A percentile compares a stretch with the other conserved stretches of the same genome.
These are phyloP conservation scores for Hirtodrosophila trivittata DNA, from an alignment of 2,888 invertebrate species.

Conservation along the genomic window DNA sequence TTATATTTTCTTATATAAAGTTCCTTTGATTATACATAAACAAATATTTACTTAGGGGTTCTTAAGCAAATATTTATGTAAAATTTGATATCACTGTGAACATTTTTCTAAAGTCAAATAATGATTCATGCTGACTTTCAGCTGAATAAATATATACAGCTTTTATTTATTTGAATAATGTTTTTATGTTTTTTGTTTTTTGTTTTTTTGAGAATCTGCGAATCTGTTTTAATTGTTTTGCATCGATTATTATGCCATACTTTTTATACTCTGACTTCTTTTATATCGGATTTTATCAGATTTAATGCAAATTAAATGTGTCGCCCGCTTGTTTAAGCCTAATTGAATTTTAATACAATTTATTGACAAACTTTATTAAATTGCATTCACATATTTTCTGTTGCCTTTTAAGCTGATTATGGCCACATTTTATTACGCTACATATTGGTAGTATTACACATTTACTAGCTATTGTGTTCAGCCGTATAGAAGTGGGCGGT, in stretches of 20 bases:
- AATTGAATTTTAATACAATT: constrained; percentile 35
- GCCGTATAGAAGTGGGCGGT: too few species aligned
- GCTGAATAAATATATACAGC: too few species aligned
- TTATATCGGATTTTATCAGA: too few species aligned
- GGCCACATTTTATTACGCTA: constrained; percentile 8
- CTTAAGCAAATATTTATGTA: constrained; percentile 24
- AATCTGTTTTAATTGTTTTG: too few species aligned
- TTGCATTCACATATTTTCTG: not conserved
- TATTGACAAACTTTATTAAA: constrained; percentile 30
- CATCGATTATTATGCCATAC: not conserved
- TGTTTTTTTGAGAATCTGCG: too few species aligned
- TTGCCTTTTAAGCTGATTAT: constrained; percentile 42
- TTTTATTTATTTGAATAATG: too few species aligned
- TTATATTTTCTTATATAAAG: too few species aligned
- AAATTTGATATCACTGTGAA: too few species aligned
- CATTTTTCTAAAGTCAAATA: too few species aligned
- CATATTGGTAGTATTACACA: constrained; percentile 2
- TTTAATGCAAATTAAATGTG: constrained; percentile 22
- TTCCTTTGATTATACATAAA: too few species aligned
- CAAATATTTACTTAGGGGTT: constrained; percentile 17
- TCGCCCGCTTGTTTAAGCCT: constrained; percentile 12
- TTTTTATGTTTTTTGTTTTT: too few species aligned
- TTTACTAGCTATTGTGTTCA: not conserved
- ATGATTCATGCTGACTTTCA: too few species aligned
- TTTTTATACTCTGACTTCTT: not conserved